Base-by-base conservation (phyloP, 2,888 invertebrate genomes). In the Zaprionus bogoriensis region DNA sequence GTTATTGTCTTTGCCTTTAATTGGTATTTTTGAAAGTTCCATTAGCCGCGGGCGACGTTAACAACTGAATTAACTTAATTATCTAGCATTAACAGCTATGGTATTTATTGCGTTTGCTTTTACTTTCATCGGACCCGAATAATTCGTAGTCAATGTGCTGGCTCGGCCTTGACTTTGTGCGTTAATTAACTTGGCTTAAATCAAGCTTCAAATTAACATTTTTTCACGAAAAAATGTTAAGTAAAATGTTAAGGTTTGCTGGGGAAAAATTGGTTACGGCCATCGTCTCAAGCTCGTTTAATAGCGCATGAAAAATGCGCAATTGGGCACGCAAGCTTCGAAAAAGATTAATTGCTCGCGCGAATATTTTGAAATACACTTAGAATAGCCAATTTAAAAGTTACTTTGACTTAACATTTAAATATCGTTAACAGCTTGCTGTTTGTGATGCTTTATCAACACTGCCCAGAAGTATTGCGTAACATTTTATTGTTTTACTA, bases 1-100 rank as follows among this genome's bases (percentile, higher is more conserved):
- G 10, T 5, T 14, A 17, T 55, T 17, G 41, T 30, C 41, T 48
- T n/a, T 38, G 41, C 22, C 17, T 41, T 55, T 63, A 61, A 52
- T 60, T 27, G 58, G 46, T 23, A 38, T 46, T 66, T 72, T 78
- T 77, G 68, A 78, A 77, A 78, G 79, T 64, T 47, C 51, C 45
- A 73, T 74, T 70, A 55, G 36, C n/a, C n/a, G 38, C 51, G 32
- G 59, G 62, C 48, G 50, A 47, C 47, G 57, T 59, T 52, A 67
- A 74, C 71, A 71, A 68, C 66, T 79, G 25, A 63, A 69, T 70
- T 66, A 71, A 66, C 48, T 74, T 60, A 78, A 77, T 78, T 75
- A 80, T 45, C 51, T 39, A 54, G 17, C 39, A 63, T 48, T 62
- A 32, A 39, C 30, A 41, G 19, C 17, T 14, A 7, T 14, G 14